Evolutionary conservation across 2,888 invertebrate genomes (phyloP).

Genomic region (Harpalus rufipes): DNA sequence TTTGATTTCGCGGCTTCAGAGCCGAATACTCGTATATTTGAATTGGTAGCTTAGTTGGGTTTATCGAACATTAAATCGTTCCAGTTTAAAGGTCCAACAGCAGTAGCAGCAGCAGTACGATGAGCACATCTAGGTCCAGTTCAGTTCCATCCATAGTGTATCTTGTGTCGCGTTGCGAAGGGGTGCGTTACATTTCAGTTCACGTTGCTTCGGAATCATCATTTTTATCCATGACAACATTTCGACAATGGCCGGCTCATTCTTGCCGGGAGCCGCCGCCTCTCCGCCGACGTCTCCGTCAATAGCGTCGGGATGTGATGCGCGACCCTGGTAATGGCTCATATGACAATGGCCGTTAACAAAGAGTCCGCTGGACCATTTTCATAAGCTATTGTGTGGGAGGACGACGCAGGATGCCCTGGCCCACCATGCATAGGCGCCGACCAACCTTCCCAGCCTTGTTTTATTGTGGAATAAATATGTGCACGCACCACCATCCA

Average conservation of each 20-base stretch:
- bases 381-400: constrained; percentile 76
- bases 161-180: neutral
- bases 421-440: constrained; percentile 4
- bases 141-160: neutral
- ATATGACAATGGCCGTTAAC: constrained; percentile 76
- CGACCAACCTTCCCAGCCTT: neutral
- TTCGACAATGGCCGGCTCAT: constrained; percentile 75
- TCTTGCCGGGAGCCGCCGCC: constrained; percentile 70
- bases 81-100: constrained; percentile 32
- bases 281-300: constrained; percentile 70
- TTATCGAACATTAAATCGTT: constrained; percentile 50
- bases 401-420: constrained; percentile 14
- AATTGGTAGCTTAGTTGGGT: neutral
- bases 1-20: neutral
- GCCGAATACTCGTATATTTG: neutral
- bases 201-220: constrained; percentile 75
- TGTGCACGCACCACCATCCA: neutral
- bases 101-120: neutral
- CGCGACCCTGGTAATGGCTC: constrained; percentile 75
- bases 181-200: constrained; percentile 74
- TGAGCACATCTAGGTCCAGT: too few species aligned
- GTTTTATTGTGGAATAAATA: neutral
- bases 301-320: constrained; percentile 71
- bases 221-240: constrained; percentile 76
- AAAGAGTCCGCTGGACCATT: constrained; percentile 76